These are phyloP conservation scores for Colius striatus DNA, from an alignment of 2,113 vertebrate genomes.

Conservation along the genomic window DNA sequence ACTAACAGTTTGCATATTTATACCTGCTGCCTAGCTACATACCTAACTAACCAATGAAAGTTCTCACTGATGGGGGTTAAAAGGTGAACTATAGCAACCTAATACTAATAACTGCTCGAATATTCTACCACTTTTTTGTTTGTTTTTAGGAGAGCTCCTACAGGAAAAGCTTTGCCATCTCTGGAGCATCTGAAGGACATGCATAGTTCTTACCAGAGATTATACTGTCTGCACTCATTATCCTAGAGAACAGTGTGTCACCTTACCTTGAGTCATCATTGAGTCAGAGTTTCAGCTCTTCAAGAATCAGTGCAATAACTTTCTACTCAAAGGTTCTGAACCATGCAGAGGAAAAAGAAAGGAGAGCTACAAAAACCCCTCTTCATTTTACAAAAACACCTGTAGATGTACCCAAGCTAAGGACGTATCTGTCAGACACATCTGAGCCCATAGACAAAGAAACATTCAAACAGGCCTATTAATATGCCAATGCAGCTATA, in stretches of 20 bases:
- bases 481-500: background rate
- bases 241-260: constrained; percentile 19
- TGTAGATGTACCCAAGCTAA: background rate
- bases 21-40: background rate
- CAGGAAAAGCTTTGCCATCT: background rate
- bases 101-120: background rate
- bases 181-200: constrained; percentile 43
- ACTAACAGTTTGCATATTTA: background rate
- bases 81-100: background rate
- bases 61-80: background rate
- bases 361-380: background rate
- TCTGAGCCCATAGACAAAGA: background rate
- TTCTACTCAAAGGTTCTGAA: background rate
- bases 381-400: background rate
- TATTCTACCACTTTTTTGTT: background rate
- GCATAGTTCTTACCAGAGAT: constrained; percentile 30
- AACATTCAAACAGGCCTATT: background rate
- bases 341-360: background rate
- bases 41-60: background rate
- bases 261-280: constrained; percentile 47
- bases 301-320: background rate
- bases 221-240: constrained; percentile 15
- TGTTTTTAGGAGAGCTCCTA: background rate
- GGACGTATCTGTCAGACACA: background rate
- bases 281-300: constrained; percentile 39